Conservation (phyloP, 2,888 invertebrate genomes). For the Hemithea aestivaria region DNA sequence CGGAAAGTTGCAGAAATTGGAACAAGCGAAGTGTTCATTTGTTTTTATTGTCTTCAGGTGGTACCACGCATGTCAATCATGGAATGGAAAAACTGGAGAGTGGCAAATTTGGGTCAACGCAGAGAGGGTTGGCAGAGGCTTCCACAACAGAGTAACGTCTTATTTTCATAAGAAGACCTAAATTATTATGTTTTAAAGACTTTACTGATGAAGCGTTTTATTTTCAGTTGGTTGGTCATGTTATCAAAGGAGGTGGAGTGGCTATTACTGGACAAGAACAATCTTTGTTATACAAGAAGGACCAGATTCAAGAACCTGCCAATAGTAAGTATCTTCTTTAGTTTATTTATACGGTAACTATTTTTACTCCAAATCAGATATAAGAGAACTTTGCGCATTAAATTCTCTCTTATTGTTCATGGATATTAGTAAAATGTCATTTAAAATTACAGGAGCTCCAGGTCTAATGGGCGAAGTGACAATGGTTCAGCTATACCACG, state of each 20-base stretch:
- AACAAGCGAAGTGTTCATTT: background rate
- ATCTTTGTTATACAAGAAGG: constrained; percentile 58
- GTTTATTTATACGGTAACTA: too few species aligned
- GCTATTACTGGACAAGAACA: constrained; percentile 88
- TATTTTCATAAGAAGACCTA: too few species aligned
- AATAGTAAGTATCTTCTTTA: constrained; percentile 43
- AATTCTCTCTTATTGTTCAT: too few species aligned
- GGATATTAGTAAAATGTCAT: background rate
- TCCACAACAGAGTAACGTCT: constrained; percentile 86
- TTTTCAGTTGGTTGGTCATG: constrained; percentile 86
- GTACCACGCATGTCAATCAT: constrained; percentile 93
- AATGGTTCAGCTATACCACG: constrained; percentile 88
- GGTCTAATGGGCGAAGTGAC: constrained; percentile 88
- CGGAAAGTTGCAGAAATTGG: too few species aligned
- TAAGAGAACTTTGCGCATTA: too few species aligned
- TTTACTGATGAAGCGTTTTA: too few species aligned
- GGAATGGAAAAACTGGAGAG: constrained; percentile 93
- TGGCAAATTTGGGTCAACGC: constrained; percentile 94
- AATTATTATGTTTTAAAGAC: too few species aligned
- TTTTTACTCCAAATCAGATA: too few species aligned
- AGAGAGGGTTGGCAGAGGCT: constrained; percentile 91
- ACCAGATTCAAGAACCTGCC: constrained; percentile 42
- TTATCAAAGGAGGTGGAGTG: constrained; percentile 86
- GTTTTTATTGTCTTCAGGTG: constrained; percentile 69
- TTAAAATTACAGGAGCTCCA: constrained; percentile 71